These are phyloP conservation scores for Scaptomyza polygonia DNA, from an alignment of 2,888 invertebrate species.

Conservation along the genomic window DNA sequence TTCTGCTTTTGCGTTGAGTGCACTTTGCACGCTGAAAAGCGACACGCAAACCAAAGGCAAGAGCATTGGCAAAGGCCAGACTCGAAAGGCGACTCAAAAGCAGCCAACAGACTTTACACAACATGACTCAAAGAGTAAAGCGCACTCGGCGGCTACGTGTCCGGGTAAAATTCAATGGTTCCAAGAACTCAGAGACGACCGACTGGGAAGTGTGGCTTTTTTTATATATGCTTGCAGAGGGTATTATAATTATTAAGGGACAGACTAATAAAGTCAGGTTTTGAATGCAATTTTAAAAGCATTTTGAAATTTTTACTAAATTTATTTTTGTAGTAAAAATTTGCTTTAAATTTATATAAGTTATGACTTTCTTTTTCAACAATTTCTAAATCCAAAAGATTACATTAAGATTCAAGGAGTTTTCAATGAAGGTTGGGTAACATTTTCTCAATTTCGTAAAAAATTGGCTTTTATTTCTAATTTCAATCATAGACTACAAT, in stretches of 20 bases:
- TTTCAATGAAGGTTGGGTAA: no score
- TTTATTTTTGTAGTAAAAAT: no score
- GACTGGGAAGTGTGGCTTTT: slow-evolving; percentile 19
- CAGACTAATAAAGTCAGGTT: no score
- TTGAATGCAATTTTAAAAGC: no score
- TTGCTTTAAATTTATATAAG: no score
- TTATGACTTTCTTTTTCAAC: no score
- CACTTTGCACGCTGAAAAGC: slow-evolving; percentile 61
- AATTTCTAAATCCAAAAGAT: no score
- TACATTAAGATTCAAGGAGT: no score
- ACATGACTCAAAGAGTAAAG: neutral
- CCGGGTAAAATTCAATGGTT: slow-evolving; percentile 27
- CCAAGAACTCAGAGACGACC: slow-evolving; percentile 17
- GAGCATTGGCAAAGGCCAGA: slow-evolving; percentile 14
- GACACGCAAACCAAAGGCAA: slow-evolving; percentile 9
- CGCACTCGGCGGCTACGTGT: slow-evolving; percentile 39
- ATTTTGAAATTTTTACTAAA: no score
- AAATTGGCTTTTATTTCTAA: neutral
- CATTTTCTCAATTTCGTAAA: neutral
- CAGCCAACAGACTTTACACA: slow-evolving; percentile 20
- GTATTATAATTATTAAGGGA: neutral
- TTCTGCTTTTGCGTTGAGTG: slow-evolving; percentile 46
- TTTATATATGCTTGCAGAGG: neutral
- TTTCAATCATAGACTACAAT: neutral
- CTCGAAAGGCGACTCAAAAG: slow-evolving; percentile 22